Evolutionary conservation across 2,797 vertebrate genomes (phyloP), one percentile per base, ranked within the genome.

Genomic region (Hephaestus fuliginosus): DNA sequence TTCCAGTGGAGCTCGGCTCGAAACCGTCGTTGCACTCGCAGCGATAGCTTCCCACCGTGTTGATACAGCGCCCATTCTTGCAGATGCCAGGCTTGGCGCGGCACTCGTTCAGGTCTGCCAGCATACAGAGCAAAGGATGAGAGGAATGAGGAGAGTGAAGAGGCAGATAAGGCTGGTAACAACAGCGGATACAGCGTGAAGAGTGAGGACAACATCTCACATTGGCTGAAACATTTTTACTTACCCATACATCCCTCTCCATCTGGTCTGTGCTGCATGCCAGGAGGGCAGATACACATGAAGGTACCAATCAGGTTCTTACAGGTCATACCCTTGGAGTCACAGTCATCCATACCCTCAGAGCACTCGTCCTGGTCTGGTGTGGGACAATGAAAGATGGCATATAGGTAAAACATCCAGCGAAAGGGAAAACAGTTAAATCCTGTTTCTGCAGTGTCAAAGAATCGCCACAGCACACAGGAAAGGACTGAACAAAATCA

Each of bases 291-390:
- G 95, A 98, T 95, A 67, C 98, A 99, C 92, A 96, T 93, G 84
- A 99, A 99, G 81, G 96, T 98, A 43, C 98, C 98, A 0, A 99
- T 97, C 76, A 98, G 95, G 84, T 99, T 99, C 93, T 99, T 98
- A 85, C 98, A 99, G 79, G 96, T 94, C 98, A 99, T 98, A 36
- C 96, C 97, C 55, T 93, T 96, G 25, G 96, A 95, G 22, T 95
- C 96, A 1, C 98, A 99, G 94, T 98, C 96, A 6, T 99, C 97
- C 73, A 96, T 89, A 3, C 96, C 96, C 25, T 97, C 97, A 0
- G 93, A 93, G 17, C 98, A 99, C 90, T 99, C 98, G 0, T 99
- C 97, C 93, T 98, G 95, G 86, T 99, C 98, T 98, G 93, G 17
- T 33, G 79, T 2, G 3, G 6, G 79, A 56, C 12, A 62, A 63